Evolutionary conservation across 1,140 invertebrate species (phyloP), one percentile per base, ranked within the genome.

Genomic region (Gonioctena quinquepunctata): DNA sequence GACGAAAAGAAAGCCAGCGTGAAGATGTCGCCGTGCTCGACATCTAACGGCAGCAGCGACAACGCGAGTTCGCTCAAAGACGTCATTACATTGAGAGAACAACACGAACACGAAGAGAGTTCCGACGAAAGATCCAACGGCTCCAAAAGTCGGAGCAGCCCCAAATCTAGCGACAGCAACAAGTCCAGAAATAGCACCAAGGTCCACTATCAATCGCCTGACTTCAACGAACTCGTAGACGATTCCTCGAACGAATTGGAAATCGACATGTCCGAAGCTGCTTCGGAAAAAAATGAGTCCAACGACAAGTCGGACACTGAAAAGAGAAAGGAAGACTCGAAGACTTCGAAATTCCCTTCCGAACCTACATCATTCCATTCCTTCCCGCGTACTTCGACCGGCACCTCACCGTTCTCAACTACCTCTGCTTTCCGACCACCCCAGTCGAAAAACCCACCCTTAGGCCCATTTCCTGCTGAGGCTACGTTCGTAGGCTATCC

Each of bases 181-280:
- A 80, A 54, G 75, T 78, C 66, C 60, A 83, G 84, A 62, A 81
- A 84, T 0, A 73, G 68, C 26, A 27, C 49, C 16, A 69, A 67
- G 0, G 82, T 84, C 27, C 85, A 89, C 50, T 92, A 92, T 80
- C 90, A 91, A 60, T 88, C 88, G 5, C 90, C 91, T 0, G 91
- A 93, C 77, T 93, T 93, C 78, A 91, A 93, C 77, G 92, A 93
- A 76, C 83, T 93, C 13, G 91, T 91, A 0, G 91, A 93, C 80
- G 91, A 92, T 63, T 92, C 91, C 1, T 92, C 91, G 11, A 92
- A 91, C 72, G 92, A 93, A 78, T 77, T 93, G 8, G 91, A 93
- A 82, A 93, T 93, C 69, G 91, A 92, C 77, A 93, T 92, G 88
- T 91, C 91, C 0, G 90, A 92, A 75, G 84, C 85, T 2, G 78